Conservation (phyloP, 2,888 invertebrate species). For the Acholoe squamosa region DNA sequence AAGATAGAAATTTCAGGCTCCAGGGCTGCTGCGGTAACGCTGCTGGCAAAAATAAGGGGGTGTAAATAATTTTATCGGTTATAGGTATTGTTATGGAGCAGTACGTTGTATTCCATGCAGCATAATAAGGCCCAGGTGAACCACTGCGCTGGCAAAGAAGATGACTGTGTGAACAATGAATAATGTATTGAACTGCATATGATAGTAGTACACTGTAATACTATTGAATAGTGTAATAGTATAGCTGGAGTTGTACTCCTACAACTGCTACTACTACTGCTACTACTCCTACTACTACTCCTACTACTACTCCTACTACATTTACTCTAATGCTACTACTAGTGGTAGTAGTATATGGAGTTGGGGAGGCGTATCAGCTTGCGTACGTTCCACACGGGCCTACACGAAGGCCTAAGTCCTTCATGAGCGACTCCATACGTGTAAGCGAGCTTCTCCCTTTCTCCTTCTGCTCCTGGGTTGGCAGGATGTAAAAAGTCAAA, state of each 20-base stretch:
- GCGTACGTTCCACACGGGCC: background rate
- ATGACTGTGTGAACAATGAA: background rate
- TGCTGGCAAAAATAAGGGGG: too few relatives aligned
- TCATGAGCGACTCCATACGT: background rate
- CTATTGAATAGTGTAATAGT: background rate
- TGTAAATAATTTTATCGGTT: too few relatives aligned
- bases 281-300: too few relatives aligned
- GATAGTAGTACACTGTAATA: background rate
- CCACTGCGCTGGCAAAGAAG: too few relatives aligned
- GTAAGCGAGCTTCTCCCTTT: background rate
- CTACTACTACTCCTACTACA: too few relatives aligned
- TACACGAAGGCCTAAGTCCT: background rate
- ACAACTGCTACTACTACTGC: too few relatives aligned
- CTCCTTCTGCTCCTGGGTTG: background rate
- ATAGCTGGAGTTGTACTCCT: background rate
- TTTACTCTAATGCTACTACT: background rate
- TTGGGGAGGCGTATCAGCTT: background rate
- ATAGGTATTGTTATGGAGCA: too few relatives aligned
- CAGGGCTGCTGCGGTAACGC: too few relatives aligned
- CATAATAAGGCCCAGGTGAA: too few relatives aligned
- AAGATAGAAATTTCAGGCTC: too few relatives aligned
- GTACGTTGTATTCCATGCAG: too few relatives aligned
- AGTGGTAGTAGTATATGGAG: background rate
- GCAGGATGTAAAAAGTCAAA: conserved; percentile 35
- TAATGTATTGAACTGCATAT: background rate